Evolutionary conservation across 2,888 invertebrate genomes (phyloP).

Genomic region (Andrena dorsata): DNA sequence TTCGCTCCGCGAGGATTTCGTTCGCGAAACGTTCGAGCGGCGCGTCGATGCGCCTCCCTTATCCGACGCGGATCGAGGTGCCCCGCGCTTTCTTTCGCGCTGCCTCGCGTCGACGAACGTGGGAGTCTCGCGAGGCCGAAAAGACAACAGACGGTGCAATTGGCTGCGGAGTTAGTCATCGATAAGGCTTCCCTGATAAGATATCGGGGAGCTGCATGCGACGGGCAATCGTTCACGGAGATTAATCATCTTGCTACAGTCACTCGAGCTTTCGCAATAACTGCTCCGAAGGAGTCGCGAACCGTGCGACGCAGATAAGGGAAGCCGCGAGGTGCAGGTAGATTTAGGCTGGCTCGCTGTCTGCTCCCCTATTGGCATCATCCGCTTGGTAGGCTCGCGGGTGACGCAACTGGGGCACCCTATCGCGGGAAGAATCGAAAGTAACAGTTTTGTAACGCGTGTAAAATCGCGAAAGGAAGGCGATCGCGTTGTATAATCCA

Average conservation of each 20-base stretch:
- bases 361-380: slow-evolving; percentile 34
- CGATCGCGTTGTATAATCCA: not conserved
- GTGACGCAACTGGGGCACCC: slow-evolving; percentile 10
- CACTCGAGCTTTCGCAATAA: not conserved
- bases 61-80: not conserved
- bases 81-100: slow-evolving; percentile 7
- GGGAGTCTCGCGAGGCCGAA: not conserved
- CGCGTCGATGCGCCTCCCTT: not conserved
- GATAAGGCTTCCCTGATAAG: slow-evolving; percentile 41
- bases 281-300: no score
- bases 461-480: slow-evolving; percentile 29
- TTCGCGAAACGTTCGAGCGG: not conserved
- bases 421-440: slow-evolving; percentile 16
- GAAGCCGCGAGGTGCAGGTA: no score
- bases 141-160: slow-evolving; percentile 14
- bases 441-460: slow-evolving; percentile 13
- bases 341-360: not conserved
- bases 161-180: slow-evolving; percentile 19
- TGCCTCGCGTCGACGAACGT: not conserved
- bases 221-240: not conserved
- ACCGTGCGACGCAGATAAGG: no score
- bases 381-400: slow-evolving; percentile 21
- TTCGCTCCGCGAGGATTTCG: slow-evolving; percentile 43
- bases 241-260: not conserved
- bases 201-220: slow-evolving; percentile 24